Evolutionary conservation across 2,888 invertebrate genomes (phyloP).

Genomic region (Hipparchia semele): DNA sequence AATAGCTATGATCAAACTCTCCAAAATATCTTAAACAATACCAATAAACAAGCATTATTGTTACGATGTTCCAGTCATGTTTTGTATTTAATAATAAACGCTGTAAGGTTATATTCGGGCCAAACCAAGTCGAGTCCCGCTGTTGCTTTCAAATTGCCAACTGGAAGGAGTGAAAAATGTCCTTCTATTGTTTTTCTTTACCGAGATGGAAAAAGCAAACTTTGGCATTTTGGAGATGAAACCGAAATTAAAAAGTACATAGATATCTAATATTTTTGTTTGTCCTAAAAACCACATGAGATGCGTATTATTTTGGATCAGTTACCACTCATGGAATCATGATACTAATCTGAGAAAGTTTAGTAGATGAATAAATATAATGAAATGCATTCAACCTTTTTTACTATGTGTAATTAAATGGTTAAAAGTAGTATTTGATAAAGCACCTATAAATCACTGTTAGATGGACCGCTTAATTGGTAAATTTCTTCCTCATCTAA

Average conservation of each 20-base stretch:
- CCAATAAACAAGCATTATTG: too few species aligned
- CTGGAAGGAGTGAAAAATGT: conserved; percentile 58
- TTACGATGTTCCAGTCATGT: too few species aligned
- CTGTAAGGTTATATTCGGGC: conserved; percentile 29
- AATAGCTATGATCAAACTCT: too few species aligned
- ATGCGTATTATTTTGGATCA: not conserved
- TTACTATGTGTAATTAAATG: too few species aligned
- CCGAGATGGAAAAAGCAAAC: conserved; percentile 40
- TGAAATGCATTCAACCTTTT: too few species aligned
- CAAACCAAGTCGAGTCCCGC: conserved; percentile 39
- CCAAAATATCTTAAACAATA: too few species aligned
- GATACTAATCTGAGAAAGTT: not conserved
- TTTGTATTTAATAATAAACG: conserved; percentile 15
- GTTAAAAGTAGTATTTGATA: too few species aligned
- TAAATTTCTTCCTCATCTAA: too few species aligned
- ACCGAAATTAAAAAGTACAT: conserved; percentile 25
- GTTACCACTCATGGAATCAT: not conserved
- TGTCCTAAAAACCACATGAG: conserved; percentile 6
- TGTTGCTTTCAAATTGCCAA: conserved; percentile 54
- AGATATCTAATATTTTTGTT: conserved; percentile 21
- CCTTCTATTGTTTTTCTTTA: conserved; percentile 55
- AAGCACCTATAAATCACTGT: too few species aligned
- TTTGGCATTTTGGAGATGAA: conserved; percentile 26
- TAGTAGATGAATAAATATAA: not conserved
- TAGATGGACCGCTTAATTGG: too few species aligned